Evolutionary conservation across 2,797 vertebrate species (phyloP).

Genomic region (Onychomys arenicola): DNA sequence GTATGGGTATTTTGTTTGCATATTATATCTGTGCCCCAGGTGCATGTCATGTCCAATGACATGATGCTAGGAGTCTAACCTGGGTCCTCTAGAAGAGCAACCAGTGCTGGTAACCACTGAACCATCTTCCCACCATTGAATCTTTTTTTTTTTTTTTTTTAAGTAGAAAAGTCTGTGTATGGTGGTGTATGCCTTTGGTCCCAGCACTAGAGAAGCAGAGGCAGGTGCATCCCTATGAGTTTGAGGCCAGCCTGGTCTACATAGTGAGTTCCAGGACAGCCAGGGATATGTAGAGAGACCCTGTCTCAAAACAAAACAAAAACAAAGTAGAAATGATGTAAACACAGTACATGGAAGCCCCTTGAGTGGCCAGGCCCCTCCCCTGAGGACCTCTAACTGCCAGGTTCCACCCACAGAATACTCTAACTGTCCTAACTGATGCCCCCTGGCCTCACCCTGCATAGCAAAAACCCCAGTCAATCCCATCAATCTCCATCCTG

Average conservation of each 20-base stretch:
- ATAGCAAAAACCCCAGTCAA: too few relatives aligned
- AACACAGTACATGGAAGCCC: neutral
- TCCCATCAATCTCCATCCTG: too few relatives aligned
- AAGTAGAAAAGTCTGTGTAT: neutral
- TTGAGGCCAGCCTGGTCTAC: neutral
- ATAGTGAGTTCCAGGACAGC: neutral
- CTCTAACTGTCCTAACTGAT: too few relatives aligned
- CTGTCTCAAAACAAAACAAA: neutral
- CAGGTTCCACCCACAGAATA: too few relatives aligned
- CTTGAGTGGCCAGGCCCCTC: too few relatives aligned
- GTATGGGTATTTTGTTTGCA: neutral
- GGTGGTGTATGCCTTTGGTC: neutral
- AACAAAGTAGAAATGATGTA: neutral
- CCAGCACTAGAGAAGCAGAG: neutral
- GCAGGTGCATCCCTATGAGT: neutral
- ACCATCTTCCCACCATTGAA: neutral
- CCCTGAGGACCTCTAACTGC: too few relatives aligned
- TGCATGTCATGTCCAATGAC: neutral
- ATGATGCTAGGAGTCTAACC: neutral
- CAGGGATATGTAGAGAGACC: neutral
- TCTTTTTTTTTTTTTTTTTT: neutral
- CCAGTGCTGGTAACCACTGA: neutral
- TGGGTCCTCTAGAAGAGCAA: neutral
- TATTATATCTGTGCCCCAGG: neutral
- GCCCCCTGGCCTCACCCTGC: too few relatives aligned